phyloP scores from a whole-genome alignment of 2,113 vertebrate genomes.

The Empidonax traillii region DNA sequence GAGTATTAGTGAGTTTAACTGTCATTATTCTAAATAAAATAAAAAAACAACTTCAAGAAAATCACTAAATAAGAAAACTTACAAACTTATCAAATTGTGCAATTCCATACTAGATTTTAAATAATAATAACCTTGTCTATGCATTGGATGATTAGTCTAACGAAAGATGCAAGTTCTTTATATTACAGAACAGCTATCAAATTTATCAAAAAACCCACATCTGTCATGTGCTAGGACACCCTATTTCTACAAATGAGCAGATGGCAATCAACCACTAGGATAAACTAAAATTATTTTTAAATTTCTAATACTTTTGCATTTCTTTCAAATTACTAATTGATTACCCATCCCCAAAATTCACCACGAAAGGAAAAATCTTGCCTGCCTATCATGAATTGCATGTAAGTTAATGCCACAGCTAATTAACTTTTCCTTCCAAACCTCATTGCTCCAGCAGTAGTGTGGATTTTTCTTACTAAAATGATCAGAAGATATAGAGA shows the following conservation, averaged over 20 bases:
- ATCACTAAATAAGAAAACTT: background rate
- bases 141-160: background rate
- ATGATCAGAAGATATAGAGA: background rate
- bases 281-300: background rate
- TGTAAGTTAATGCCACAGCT: background rate
- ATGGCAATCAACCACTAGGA: background rate
- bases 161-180: background rate
- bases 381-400: background rate
- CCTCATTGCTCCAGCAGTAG: background rate
- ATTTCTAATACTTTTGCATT: background rate
- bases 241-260: background rate
- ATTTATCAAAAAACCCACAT: background rate
- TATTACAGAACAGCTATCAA: background rate
- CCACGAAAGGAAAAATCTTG: background rate
- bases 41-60: background rate
- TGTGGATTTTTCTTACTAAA: background rate
- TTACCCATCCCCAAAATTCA: background rate
- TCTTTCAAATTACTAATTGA: background rate
- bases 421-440: background rate
- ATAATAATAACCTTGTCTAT: background rate
- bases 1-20: background rate
- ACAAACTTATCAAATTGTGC: background rate
- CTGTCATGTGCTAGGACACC: background rate
- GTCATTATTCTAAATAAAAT: background rate
- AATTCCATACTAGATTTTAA: background rate